Conservation (phyloP, 1,140 invertebrate species). For the Magallana ariakensis region DNA sequence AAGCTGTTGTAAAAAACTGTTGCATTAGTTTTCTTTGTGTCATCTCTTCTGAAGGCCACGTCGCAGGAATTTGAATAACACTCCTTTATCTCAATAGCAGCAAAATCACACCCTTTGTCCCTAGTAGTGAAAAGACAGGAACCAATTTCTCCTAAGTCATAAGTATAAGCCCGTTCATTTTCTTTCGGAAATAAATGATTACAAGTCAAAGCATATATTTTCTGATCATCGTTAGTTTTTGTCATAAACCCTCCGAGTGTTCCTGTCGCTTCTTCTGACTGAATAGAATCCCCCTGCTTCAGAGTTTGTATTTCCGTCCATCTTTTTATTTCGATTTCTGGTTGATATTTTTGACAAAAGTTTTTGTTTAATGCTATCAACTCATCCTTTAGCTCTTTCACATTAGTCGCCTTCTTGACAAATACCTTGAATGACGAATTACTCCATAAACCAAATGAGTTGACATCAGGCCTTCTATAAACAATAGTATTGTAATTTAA, state of each 20-base stretch:
- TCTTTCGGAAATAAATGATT: background rate
- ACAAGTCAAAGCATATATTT: background rate
- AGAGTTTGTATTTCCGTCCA: background rate
- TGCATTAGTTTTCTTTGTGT: background rate
- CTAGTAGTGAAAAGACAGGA: background rate
- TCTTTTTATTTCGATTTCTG: background rate
- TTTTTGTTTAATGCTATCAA: background rate
- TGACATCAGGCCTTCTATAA: background rate
- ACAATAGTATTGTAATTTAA: background rate
- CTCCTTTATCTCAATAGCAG: background rate
- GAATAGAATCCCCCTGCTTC: background rate
- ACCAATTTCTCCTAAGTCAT: background rate
- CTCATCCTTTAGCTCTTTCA: background rate
- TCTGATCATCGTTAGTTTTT: background rate
- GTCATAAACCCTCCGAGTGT: background rate
- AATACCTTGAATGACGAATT: background rate
- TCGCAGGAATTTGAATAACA: background rate
- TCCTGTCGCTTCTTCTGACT: background rate
- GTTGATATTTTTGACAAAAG: background rate
- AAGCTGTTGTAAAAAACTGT: background rate
- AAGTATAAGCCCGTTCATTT: background rate
- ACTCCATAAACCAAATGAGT: conserved; percentile 11
- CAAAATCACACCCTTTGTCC: background rate
- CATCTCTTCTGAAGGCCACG: background rate
- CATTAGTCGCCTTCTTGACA: background rate